These are phyloP conservation scores for Spodoptera picta DNA, from an alignment of 2,888 invertebrate genomes.

Conservation along the genomic window DNA sequence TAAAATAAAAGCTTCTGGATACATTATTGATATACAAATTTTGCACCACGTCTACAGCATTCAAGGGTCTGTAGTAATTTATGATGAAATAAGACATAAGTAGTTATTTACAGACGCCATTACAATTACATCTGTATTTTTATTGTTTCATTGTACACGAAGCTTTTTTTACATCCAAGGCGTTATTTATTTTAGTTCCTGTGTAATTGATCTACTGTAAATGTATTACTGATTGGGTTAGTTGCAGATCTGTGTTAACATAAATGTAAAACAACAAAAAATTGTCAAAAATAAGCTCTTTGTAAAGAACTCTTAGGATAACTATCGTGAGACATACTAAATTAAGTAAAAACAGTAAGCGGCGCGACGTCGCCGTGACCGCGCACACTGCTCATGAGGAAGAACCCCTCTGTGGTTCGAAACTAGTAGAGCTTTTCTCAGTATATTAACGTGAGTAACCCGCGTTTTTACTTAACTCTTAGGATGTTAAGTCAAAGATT, in stretches of 20 bases:
- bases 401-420: too few species aligned
- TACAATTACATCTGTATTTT: conserved; percentile 55
- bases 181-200: conserved; percentile 33
- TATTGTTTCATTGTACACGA: conserved; percentile 50
- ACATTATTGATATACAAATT: conserved; percentile 50
- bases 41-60: conserved; percentile 43
- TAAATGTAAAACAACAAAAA: not conserved
- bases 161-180: conserved; percentile 38
- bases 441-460: too few species aligned
- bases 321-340: too few species aligned
- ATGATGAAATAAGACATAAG: conserved; percentile 42
- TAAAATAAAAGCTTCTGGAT: conserved; percentile 42
- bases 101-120: conserved; percentile 57
- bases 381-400: too few species aligned
- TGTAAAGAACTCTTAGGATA: too few species aligned
- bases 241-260: not conserved
- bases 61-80: conserved; percentile 39
- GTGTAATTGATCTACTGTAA: conserved; percentile 25
- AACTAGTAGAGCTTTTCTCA: too few species aligned
- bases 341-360: too few species aligned
- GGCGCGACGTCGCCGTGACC: too few species aligned
- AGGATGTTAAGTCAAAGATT: not conserved
- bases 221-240: conserved; percentile 6
- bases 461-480: too few species aligned
- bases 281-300: not conserved